These are phyloP conservation scores for Halictus ligatus DNA, from an alignment of 2,888 invertebrate species.

Conservation along the genomic window DNA sequence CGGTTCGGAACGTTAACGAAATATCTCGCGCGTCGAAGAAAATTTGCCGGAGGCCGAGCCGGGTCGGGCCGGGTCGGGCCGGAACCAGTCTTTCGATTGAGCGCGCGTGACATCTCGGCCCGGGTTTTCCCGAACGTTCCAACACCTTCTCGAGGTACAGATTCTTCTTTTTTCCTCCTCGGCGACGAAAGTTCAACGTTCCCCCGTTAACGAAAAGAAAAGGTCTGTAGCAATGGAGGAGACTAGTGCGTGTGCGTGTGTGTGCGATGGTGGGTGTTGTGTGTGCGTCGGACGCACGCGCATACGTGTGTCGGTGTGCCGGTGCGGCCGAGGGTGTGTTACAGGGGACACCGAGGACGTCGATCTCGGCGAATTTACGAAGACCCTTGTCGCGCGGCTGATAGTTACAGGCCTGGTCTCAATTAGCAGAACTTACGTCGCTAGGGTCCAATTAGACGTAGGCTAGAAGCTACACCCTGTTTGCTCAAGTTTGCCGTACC, in stretches of 20 bases:
- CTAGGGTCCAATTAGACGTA: conserved; percentile 84
- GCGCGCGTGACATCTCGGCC: not conserved
- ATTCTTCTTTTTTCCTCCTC: not conserved
- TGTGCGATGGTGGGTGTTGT: not conserved
- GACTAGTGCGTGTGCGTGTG: not conserved
- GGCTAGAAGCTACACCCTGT: conserved; percentile 82
- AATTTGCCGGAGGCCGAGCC: conserved; percentile 9
- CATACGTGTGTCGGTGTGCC: not conserved
- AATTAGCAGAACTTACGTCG: conserved; percentile 84
- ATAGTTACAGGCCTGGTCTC: conserved; percentile 83
- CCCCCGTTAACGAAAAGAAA: conserved; percentile 12
- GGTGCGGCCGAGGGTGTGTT: not conserved
- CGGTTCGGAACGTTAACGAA: conserved; percentile 43
- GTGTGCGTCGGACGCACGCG: not conserved
- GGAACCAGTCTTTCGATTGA: not conserved
- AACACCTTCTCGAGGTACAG: not conserved
- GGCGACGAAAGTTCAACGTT: conserved; percentile 10
- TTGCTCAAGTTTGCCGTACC: conserved; percentile 82
- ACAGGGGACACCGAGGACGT: conserved; percentile 38
- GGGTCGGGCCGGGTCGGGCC: too few species aligned
- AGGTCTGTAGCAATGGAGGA: not conserved
- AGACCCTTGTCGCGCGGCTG: conserved; percentile 72
- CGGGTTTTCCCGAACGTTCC: not conserved
- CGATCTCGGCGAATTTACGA: conserved; percentile 71
- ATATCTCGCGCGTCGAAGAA: conserved; percentile 27